Base-by-base conservation (phyloP, 2,888 invertebrate species). In the Amaurobius ferox region DNA sequence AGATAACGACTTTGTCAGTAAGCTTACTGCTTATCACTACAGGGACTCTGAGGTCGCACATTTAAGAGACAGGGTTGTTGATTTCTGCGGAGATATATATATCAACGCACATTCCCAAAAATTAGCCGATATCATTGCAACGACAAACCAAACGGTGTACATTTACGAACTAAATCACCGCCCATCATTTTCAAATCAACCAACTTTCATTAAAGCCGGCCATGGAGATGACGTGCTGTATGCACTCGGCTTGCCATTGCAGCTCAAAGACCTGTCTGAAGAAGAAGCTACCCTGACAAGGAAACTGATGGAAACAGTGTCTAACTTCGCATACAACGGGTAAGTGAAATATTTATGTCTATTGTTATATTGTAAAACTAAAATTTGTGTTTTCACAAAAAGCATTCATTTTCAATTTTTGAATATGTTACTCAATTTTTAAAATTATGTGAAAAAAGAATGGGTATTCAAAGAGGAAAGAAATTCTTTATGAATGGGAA, bases 91-190 rank as follows among this genome's bases (percentile, higher is more conserved):
- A 1, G 79, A 86, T n/a, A 40, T 89, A 19, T 87, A 80, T 48
- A 80, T 89, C 26, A 79, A 64, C n/a, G 79, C 89, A 16, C 74
- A 80, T 39, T 64, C 73, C 16, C 39, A 86, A n/a, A 48, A 35
- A 32, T 66, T 88, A 9, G 77, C 79, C 0, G 68, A 81, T 19
- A 26, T 79, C 0, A 9, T 87, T 0, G 32, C 68, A 5, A 5
- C 73, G 16, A 35, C 39, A 3, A n/a, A 80, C n/a, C n/a, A 70
- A 23, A 64, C 66, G 11, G 88, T 90, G 1, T 90, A 77, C 81
- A 88, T 89, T 9, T 90, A 90, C 86, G 88, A 90, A 39, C 89
- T 90, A 39, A 77, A 86, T n/a, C 90, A 90, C 66, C 77, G 89
- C 6, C 89, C 90, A 0, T 87, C 88, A 0, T 88, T 88, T 64